Evolutionary conservation across 2,888 invertebrate genomes (phyloP).

Genomic region (Rhopalosiphum nymphaeae): DNA sequence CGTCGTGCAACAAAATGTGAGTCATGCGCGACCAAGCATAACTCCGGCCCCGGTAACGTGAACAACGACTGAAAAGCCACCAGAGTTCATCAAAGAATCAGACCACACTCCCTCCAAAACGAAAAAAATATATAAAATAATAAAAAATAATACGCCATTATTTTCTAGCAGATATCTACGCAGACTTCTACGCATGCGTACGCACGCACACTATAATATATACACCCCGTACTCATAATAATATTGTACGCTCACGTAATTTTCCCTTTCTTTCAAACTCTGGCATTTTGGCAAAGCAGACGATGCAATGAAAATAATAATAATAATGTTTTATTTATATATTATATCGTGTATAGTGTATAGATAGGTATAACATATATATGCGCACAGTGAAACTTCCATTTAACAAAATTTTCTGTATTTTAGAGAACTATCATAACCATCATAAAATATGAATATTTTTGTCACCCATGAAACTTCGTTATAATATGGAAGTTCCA

Average conservation of each 20-base stretch:
- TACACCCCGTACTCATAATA: not conserved
- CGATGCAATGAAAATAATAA: not conserved
- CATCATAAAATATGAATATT: not conserved
- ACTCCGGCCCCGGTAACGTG: constrained; percentile 66
- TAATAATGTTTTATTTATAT: not conserved
- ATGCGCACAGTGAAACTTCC: not conserved
- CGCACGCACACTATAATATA: not conserved
- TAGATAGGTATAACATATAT: not conserved
- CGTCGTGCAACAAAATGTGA: constrained; percentile 64
- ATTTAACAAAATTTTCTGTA: not conserved
- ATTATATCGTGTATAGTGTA: not conserved
- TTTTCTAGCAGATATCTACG: not conserved
- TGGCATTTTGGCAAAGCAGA: not conserved
- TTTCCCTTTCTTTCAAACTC: not conserved
- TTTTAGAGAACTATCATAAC: not conserved
- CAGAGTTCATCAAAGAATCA: constrained; percentile 59
- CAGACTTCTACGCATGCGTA: not conserved
- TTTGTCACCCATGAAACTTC: not conserved
- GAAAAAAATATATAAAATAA: not conserved
- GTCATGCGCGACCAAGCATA: constrained; percentile 67
- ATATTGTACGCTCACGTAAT: not conserved
- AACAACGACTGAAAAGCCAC: constrained; percentile 50
- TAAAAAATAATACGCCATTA: not conserved
- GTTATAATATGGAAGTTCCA: not conserved
- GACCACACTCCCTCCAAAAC: constrained; percentile 60